These are phyloP conservation scores for Pachypeltis micranthus DNA, from an alignment of 1,140 invertebrate species.

Conservation along the genomic window DNA sequence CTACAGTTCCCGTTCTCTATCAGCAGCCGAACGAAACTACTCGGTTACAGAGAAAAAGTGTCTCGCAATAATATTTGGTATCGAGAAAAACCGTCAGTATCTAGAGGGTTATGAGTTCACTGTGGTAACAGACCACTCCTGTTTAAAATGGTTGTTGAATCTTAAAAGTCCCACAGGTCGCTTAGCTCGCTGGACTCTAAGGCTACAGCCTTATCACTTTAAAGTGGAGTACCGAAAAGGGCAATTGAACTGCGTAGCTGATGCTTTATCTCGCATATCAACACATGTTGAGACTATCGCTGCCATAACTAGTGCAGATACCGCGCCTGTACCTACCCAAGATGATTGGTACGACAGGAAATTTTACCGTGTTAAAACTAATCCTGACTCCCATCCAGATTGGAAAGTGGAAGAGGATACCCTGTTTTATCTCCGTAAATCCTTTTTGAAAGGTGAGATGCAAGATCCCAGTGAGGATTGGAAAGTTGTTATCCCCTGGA, in stretches of 20 bases:
- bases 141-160: too few species aligned
- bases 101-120: conserved; percentile 27
- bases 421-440: background rate
- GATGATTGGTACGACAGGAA: background rate
- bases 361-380: background rate
- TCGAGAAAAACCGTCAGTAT: conserved; percentile 32
- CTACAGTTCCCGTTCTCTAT: conserved; percentile 36
- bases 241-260: background rate
- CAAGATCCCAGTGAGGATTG: background rate
- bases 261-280: background rate
- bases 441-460: background rate
- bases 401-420: background rate
- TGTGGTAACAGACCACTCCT: too few species aligned
- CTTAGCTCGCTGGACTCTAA: conserved; percentile 31
- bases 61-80: conserved; percentile 33
- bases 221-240: background rate
- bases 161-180: conserved; percentile 34
- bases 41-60: conserved; percentile 37
- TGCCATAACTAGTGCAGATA: background rate
- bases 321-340: background rate
- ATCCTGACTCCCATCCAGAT: too few species aligned
- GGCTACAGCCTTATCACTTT: conserved; percentile 24
- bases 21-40: conserved; percentile 35
- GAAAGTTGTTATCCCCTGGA: too few species aligned
- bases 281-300: background rate